These are phyloP conservation scores for Muraenolepis orangiensis DNA, from an alignment of 2,797 vertebrate genomes.

Conservation along the genomic window DNA sequence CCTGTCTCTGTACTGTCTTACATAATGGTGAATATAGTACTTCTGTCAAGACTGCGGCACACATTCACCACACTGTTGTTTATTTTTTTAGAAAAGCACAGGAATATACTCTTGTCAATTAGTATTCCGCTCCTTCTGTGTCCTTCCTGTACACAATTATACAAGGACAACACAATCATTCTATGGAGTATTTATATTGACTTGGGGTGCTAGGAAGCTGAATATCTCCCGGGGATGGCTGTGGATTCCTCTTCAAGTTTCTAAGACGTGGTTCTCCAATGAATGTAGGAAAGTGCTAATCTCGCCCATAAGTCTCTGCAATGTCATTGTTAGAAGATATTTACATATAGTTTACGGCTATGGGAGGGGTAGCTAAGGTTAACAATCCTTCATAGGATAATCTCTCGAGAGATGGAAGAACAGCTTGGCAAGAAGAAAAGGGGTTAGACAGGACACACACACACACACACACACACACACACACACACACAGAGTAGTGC, in stretches of 20 bases:
- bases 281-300: neutral
- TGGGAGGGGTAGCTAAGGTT: neutral
- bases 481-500: conserved; percentile 28
- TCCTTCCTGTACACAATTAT: neutral
- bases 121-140: neutral
- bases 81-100: neutral
- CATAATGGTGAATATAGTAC: neutral
- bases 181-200: neutral
- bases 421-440: neutral
- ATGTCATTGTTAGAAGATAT: neutral
- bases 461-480: neutral
- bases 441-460: conserved; percentile 10
- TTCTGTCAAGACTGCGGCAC: neutral
- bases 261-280: neutral
- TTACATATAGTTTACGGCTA: neutral
- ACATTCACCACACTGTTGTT: conserved; percentile 23
- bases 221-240: neutral
- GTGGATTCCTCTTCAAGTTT: neutral
- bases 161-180: too few relatives aligned
- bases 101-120: neutral
- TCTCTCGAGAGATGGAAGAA: neutral
- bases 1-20: too few relatives aligned
- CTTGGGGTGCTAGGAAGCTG: neutral
- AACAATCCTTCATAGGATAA: neutral
- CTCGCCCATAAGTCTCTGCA: neutral